phyloP scores from a whole-genome alignment of 2,113 vertebrate species.

The Poecilia latipinna region DNA sequence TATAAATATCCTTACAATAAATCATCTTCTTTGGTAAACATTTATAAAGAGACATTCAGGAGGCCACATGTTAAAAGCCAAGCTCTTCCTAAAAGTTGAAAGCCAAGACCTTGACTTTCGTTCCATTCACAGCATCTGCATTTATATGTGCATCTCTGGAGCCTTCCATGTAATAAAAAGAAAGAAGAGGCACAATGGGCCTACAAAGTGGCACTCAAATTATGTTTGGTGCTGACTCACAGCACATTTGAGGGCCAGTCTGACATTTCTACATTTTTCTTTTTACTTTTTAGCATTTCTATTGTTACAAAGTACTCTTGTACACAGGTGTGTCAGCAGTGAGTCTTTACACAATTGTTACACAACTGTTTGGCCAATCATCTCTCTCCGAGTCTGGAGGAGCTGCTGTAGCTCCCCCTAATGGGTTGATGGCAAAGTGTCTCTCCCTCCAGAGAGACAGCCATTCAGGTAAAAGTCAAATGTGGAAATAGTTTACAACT shows the following conservation, averaged over 20 bases:
- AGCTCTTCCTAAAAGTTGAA: background rate
- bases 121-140: background rate
- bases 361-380: constrained; percentile 10
- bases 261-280: constrained; percentile 25
- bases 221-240: constrained; percentile 33
- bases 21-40: background rate
- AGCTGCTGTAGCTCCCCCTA: constrained; percentile 67
- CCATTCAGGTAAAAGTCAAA: background rate
- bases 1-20: background rate
- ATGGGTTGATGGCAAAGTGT: constrained; percentile 38
- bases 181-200: constrained; percentile 5
- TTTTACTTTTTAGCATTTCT: background rate
- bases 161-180: constrained; percentile 10
- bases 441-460: background rate
- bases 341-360: constrained; percentile 25
- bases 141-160: background rate
- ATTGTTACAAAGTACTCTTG: background rate
- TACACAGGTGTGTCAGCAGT: constrained; percentile 6
- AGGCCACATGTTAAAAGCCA: background rate
- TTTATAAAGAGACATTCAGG: no score
- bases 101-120: background rate
- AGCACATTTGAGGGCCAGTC: constrained; percentile 6
- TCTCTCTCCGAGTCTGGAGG: background rate
- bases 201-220: constrained; percentile 1
- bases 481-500: no score